phyloP scores from a whole-genome alignment of 2,797 vertebrate genomes.

The Pagetopsis macropterus region DNA sequence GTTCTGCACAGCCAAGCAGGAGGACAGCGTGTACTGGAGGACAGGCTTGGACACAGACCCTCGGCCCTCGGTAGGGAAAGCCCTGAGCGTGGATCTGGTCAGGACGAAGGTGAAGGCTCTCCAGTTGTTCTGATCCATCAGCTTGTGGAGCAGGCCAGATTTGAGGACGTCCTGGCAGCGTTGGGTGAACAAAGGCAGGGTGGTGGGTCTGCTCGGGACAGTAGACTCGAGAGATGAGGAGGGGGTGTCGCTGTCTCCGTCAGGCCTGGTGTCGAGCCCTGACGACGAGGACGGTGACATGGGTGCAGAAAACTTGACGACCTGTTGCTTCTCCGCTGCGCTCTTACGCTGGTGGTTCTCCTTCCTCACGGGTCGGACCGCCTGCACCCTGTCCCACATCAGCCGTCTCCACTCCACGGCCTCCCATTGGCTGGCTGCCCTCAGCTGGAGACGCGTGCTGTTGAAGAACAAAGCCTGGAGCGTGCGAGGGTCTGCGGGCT shows the following conservation, averaged over 20 bases:
- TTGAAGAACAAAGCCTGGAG: constrained; percentile 92
- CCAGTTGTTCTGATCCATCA: constrained; percentile 94
- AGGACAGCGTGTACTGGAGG: constrained; percentile 85
- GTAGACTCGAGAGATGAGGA: constrained; percentile 25
- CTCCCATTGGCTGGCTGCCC: constrained; percentile 90
- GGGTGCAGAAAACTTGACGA: constrained; percentile 45
- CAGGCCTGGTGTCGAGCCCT: constrained; percentile 64
- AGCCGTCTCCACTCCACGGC: constrained; percentile 92
- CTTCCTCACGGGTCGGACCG: constrained; percentile 76
- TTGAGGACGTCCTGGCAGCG: constrained; percentile 88
- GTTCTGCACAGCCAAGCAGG: constrained; percentile 88
- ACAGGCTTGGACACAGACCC: constrained; percentile 91
- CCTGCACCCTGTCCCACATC: constrained; percentile 90
- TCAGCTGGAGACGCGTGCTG: constrained; percentile 91
- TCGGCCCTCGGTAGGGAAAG: constrained; percentile 89
- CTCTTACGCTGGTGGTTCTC: constrained; percentile 70
- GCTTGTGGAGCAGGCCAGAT: constrained; percentile 89
- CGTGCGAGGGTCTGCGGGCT: constrained; percentile 84
- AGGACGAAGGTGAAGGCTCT: constrained; percentile 93
- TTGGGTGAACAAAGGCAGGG: constrained; percentile 85
- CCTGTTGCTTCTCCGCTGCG: constrained; percentile 65
- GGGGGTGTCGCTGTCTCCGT: constrained; percentile 60
- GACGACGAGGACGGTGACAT: constrained; percentile 64
- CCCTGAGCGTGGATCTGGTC: constrained; percentile 87
- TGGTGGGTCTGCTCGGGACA: constrained; percentile 77